A percentile compares a stretch with the other conserved stretches of the same genome.
phyloP scores from a whole-genome alignment of 2,113 vertebrate genomes.

The Sorex fumeus region DNA sequence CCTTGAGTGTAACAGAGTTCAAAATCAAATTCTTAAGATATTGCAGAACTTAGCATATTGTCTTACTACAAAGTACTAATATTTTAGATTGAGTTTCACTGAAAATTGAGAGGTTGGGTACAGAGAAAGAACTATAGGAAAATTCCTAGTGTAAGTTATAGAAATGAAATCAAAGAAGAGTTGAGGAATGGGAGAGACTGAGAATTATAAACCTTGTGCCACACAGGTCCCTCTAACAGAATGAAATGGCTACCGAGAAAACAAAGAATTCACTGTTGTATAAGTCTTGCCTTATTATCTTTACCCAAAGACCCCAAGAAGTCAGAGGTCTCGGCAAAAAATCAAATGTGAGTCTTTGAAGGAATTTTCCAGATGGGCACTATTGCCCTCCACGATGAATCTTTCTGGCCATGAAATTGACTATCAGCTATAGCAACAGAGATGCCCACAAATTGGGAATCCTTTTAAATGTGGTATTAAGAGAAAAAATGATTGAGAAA shows the following conservation, averaged over 20 bases:
- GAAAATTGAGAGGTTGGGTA: neutral
- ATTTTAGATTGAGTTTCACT: neutral
- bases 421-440: neutral
- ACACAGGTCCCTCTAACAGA: neutral
- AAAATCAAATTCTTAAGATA: neutral
- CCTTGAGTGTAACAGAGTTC: neutral
- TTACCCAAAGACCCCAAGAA: neutral
- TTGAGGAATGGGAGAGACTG: neutral
- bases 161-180: too few relatives aligned
- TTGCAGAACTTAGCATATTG: neutral
- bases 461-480: neutral
- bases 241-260: neutral
- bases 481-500: neutral
- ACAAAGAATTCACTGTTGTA: neutral
- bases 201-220: neutral
- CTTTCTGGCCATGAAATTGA: neutral
- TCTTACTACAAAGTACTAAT: neutral
- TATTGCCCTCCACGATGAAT: neutral
- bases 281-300: neutral
- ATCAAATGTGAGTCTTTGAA: neutral
- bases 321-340: neutral
- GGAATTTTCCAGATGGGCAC: neutral
- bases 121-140: neutral
- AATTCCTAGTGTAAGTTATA: neutral
- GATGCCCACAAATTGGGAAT: accelerated